Base-by-base conservation (phyloP, 2,113 vertebrate genomes). In the Hymenochirus boettgeri region DNA sequence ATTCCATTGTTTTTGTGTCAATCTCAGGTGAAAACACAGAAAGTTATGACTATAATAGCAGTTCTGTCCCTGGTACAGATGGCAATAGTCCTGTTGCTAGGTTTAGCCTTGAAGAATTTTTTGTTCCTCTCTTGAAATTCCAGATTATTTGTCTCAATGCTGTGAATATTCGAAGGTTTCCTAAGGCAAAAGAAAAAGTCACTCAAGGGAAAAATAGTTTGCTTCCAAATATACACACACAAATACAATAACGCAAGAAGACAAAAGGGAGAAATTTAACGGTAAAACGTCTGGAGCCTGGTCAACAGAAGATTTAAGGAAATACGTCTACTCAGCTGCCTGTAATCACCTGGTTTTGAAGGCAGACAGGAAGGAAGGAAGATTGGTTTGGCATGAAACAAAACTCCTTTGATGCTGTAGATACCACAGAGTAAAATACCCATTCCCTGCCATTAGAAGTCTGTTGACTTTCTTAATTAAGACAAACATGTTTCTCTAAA, bases 11-110 rank as follows among this genome's bases (percentile, higher is more conserved):
- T n/a, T n/a, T n/a, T n/a, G n/a, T n/a, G n/a, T n/a, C n/a, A n/a
- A n/a, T 88, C 89, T 90, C 91, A 94, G 91, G 92, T 94, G 90
- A 92, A 91, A 86, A 88, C 84, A 78, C 84, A 87, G 88, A 86
- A 88, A 85, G 83, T 80, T 75, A 72, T 73, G 23, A 70, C 80
- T n/a, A 86, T 85, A 88, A 90, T 85, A 81, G 87, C 83, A 79
- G 83, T 80, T 84, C 85, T 89, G 88, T 89, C 85, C 84, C 86
- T 80, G 74, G 84, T 91, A 91, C 92, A 94, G 92, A 93, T 92
- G 92, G 91, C 86, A 85, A 89, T 86, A 87, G 86, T 82, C 84
- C 84, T 89, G 92, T 94, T 93, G 91, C 92, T 94, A 93, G 90
- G 91, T 88, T 90, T 86, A 91, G 87, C 86, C 79, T 85, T 84